Percentiles rank a stretch among this genome's conserved stretches.
These are phyloP conservation scores for Parazoanthus atlanticus DNA, from an alignment of 92 coral and sea anemone genomes.

Conservation along the genomic window DNA sequence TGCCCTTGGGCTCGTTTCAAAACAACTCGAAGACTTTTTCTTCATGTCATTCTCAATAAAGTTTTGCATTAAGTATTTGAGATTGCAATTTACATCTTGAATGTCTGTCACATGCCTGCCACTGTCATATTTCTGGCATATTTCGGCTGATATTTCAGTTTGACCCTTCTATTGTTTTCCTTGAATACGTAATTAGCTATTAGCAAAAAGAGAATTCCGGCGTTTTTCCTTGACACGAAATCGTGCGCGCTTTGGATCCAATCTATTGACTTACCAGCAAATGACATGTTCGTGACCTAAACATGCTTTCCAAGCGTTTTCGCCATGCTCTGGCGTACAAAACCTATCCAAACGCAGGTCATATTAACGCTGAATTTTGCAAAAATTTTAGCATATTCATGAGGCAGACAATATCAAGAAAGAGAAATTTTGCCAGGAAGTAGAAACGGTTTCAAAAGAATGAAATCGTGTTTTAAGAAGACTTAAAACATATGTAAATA, in stretches of 20 bases:
- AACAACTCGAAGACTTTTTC: background rate
- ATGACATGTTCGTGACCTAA: slow-evolving; percentile 11
- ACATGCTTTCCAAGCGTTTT: slow-evolving; percentile 11
- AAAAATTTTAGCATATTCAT: slow-evolving; percentile 81
- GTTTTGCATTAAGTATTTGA: background rate
- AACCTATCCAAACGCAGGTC: background rate
- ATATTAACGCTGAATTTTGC: slow-evolving; percentile 76
- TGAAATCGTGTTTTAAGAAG: background rate
- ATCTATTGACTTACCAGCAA: background rate
- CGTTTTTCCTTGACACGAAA: background rate
- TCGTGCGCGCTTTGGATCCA: background rate
- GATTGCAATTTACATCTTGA: background rate
- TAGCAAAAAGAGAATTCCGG: slow-evolving; percentile 1
- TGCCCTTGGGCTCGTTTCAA: background rate
- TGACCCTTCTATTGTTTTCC: background rate
- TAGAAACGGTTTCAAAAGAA: background rate
- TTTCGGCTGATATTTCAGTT: background rate
- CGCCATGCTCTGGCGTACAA: background rate
- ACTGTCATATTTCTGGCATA: background rate
- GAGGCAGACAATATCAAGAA: slow-evolving; percentile 41
- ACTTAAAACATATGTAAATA: slow-evolving; percentile 40
- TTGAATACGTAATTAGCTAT: slow-evolving; percentile 41
- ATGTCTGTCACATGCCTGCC: background rate
- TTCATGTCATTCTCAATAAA: background rate
- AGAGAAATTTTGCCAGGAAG: background rate